Evolutionary conservation across 2,113 vertebrate species (phyloP), one percentile per base, ranked within the genome.

Genomic region (Chroicocephalus ridibundus): DNA sequence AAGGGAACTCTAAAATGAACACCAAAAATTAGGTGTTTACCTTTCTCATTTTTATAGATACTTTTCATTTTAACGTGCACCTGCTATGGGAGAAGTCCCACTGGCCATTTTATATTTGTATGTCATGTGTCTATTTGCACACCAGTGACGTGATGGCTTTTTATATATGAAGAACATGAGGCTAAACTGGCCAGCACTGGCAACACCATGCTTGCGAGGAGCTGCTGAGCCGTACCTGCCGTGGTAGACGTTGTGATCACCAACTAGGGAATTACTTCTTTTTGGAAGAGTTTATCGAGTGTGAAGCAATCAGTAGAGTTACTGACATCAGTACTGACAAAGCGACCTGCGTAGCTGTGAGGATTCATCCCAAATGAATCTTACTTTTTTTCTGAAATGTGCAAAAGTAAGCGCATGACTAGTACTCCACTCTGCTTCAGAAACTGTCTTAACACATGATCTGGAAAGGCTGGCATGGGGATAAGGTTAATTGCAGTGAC

Each of bases 371-470:
- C n/a, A 42, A 3, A 9, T 29, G 51, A 83, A 86, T 52, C 10
- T 40, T 32, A 25, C 6, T 54, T 24, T 75, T 21, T 80, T 71
- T 69, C 54, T 82, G 54, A 88, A 82, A 62, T 9, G 12, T 57
- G 29, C 24, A 55, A 55, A 93, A 36, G 31, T 60, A 68, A 81
- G 22, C 9, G 4, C 6, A 12, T 19, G 25, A 18, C 8, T 22
- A 34, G 9, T 11, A 38, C 32, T 13, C 1, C 2, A 8, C 15
- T 71, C 47, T 49, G 29, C 42, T 88, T 77, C 25, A 58, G 32
- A 86, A 65, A 21, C 20, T n/a, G 7, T 72, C 20, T n/a, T 51
- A 74, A 44, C 1, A 2, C 3, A 0, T 25, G 20, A 22, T 46
- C 32, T 82, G 69, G 40, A 34, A 72, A 40, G 26, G 22, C 24